Conservation (phyloP, 2,888 invertebrate species). For the Cylloceria caligata region DNA sequence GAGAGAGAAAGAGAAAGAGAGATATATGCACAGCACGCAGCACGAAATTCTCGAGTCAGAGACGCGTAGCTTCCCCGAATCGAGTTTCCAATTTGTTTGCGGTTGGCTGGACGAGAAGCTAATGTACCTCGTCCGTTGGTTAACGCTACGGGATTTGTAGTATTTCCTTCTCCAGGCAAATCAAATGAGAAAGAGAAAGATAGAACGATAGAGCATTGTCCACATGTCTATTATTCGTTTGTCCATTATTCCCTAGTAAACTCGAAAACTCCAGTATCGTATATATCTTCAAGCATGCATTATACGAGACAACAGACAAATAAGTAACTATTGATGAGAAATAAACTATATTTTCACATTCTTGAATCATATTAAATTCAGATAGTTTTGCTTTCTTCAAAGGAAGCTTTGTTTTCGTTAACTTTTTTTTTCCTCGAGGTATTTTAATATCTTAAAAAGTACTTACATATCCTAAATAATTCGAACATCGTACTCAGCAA, state of each 20-base stretch:
- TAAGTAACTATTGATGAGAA: background rate
- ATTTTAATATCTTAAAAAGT: too few relatives aligned
- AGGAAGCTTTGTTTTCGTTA: too few relatives aligned
- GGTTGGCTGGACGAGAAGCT: conserved; percentile 38
- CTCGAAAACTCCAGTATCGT: background rate
- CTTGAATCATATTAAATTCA: too few relatives aligned
- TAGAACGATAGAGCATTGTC: conserved; percentile 4
- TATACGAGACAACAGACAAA: background rate
- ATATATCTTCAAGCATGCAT: background rate
- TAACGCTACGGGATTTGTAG: conserved; percentile 23
- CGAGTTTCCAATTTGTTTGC: conserved; percentile 58
- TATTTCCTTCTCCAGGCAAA: background rate
- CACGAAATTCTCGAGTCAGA: background rate
- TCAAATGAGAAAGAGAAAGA: background rate
- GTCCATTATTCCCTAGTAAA: background rate
- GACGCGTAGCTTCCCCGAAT: conserved; percentile 31
- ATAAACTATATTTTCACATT: too few relatives aligned
- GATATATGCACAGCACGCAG: background rate
- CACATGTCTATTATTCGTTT: conserved; percentile 11
- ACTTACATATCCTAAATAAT: too few relatives aligned
- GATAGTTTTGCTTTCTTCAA: too few relatives aligned
- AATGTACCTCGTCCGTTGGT: conserved; percentile 39
- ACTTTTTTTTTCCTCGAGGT: too few relatives aligned
- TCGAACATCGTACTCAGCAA: too few relatives aligned
- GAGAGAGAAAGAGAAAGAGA: background rate